Evolutionary conservation across 2,797 vertebrate species (phyloP).

Genomic region (Chanos chanos): DNA sequence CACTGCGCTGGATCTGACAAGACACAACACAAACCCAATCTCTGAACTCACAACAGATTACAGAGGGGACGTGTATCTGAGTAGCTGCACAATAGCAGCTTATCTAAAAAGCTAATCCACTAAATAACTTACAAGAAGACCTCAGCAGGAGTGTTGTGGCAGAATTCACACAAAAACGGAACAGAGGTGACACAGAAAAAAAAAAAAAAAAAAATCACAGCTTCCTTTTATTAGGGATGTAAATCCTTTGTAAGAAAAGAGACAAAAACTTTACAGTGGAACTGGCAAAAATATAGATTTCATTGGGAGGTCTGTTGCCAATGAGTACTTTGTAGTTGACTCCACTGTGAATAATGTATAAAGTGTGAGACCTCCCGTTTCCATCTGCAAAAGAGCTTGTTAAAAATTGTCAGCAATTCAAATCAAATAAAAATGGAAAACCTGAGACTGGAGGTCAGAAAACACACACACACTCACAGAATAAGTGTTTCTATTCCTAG

Average conservation of each 20-base stretch:
- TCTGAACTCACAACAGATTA: slow-evolving; percentile 11
- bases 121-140: slow-evolving; percentile 27
- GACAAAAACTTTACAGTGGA: slow-evolving; percentile 14
- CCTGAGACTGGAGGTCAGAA: slow-evolving; percentile 6
- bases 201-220: slow-evolving; percentile 6
- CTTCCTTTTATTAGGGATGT: slow-evolving; percentile 18
- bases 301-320: not conserved
- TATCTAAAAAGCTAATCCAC: slow-evolving; percentile 14
- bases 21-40: slow-evolving; percentile 11
- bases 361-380: slow-evolving; percentile 5
- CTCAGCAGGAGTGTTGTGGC: too few relatives aligned
- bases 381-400: slow-evolving; percentile 18
- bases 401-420: slow-evolving; percentile 13
- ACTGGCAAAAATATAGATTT: slow-evolving; percentile 27
- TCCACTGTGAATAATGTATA: slow-evolving; percentile 35
- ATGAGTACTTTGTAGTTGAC: slow-evolving; percentile 27
- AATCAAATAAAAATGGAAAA: slow-evolving; percentile 24
- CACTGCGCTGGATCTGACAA: slow-evolving; percentile 15
- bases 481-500: slow-evolving; percentile 7
- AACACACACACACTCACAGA: too few relatives aligned
- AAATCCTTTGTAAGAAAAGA: slow-evolving; percentile 7
- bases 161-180: too few relatives aligned
- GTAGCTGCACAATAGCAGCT: not conserved
- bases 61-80: slow-evolving; percentile 2
- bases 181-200: too few relatives aligned